Percentiles rank a stretch among this genome's conserved stretches.
Conservation (phyloP, 2,797 vertebrate genomes). For the Enteromius radiatus region DNA sequence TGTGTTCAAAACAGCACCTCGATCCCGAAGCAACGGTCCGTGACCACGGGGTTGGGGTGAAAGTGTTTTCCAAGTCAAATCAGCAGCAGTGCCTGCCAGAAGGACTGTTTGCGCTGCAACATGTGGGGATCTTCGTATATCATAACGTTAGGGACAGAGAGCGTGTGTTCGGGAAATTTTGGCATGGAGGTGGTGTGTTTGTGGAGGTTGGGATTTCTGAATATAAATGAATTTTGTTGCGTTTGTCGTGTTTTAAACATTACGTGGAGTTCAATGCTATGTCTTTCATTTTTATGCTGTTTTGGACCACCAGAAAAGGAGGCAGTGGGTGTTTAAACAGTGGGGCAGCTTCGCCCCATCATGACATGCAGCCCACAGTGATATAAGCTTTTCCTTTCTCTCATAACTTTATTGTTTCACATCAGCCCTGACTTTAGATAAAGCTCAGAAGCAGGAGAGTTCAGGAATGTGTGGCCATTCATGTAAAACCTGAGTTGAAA, state of each 20-base stretch:
- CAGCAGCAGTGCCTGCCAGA: slow-evolving; percentile 66
- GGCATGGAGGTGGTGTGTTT: slow-evolving; percentile 2
- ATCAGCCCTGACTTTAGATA: slow-evolving; percentile 22
- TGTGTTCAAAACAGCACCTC: slow-evolving; percentile 76
- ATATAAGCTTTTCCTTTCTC: slow-evolving; percentile 13
- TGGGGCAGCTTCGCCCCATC: not conserved
- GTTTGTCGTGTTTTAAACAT: not conserved
- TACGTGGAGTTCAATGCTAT: not conserved
- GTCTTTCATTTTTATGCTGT: slow-evolving; percentile 24
- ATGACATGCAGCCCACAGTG: not conserved
- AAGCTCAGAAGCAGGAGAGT: not conserved
- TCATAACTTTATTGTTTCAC: slow-evolving; percentile 4
- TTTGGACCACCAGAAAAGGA: not conserved
- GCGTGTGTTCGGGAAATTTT: not conserved
- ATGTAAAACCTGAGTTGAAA: slow-evolving; percentile 30
- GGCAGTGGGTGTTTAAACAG: slow-evolving; percentile 19
- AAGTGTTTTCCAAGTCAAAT: slow-evolving; percentile 86
- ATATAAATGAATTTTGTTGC: not conserved
- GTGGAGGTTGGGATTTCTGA: slow-evolving; percentile 14
- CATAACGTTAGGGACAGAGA: not conserved
- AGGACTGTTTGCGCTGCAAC: slow-evolving; percentile 69
- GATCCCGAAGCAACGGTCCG: slow-evolving; percentile 83
- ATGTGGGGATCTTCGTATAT: slow-evolving; percentile 49
- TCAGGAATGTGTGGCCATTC: slow-evolving; percentile 22
- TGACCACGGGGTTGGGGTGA: slow-evolving; percentile 80